Base-by-base conservation (phyloP, 2,113 vertebrate genomes). In the Polyodon spathula region DNA sequence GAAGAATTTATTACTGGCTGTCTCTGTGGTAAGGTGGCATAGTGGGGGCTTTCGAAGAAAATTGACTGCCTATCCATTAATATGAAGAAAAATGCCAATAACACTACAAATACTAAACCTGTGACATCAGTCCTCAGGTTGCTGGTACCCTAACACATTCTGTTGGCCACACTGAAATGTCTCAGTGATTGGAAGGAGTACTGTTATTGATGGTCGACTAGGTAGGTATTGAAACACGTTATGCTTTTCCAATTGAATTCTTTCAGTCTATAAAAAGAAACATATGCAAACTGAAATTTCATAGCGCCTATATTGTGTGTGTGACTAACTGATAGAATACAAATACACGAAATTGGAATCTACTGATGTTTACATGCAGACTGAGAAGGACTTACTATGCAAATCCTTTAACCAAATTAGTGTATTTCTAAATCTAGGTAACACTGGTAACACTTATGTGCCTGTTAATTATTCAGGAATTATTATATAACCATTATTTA, bases 71-170 rank as follows among this genome's bases (percentile, higher is more conserved):
- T 87, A 84, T 88, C 87, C 87, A 87, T 90, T 88, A 91, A 91
- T 89, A 89, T 88, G 86, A 90, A 89, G 87, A 90, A 89, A 89
- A 91, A 89, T 88, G 87, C 84, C 89, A 91, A 89, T 88, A 91
- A 86, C 80, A 83, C 85, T 87, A 85, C 84, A 88, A 88, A 88
- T 84, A 86, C 76, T 81, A 85, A 85, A 84, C 86, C 87, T 37
- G 57, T 63, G 55, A 12, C 48, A n/a, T 10, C 6, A 10, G 48
- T 63, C 61, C 39, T 52, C n/a, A 40, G 37, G 12, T 42, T 53
- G 37, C 61, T 63, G 61, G 27, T 63, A 37, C 40, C 61, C 54
- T 40, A n/a, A 56, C 54, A 53, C 40, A 56, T 53, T 38, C 61
- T 37, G 61, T 12, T 54, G 8, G 42, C 4, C 17, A 10, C 15